Evolutionary conservation across 2,113 vertebrate genomes (phyloP), one percentile per base, ranked within the genome.

Genomic region (Aegotheles bennettii): DNA sequence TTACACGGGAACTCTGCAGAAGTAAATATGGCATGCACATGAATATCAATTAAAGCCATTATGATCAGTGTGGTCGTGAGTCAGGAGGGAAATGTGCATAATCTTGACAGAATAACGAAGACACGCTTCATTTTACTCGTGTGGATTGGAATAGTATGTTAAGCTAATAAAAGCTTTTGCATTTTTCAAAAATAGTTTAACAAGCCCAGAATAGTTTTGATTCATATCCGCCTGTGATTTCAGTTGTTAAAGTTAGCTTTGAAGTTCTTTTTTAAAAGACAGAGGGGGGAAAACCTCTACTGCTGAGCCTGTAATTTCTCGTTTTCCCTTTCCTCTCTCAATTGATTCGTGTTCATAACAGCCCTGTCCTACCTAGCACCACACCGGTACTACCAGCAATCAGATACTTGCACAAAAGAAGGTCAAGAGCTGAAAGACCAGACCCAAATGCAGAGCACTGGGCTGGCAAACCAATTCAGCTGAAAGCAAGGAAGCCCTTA

Each of bases 41-140:
- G 97, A 94, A 96, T 97, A 96, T 96, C 96, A 97, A 87, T 97
- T 97, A 97, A 97, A n/a, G 59, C 93, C 91, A 95, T 97, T 96
- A 95, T 97, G 95, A 96, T 90, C 95, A 93, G 60, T 79, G 64
- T 81, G 43, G 93, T 86, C 25, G 38, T 56, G 95, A 85, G 87
- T 95, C 87, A 96, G 96, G 93, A 96, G 96, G 94, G 87, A 96
- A 95, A 96, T 94, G 93, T 92, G 91, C 90, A 94, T 95, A 85
- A 95, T 94, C 95, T 93, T 90, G 89, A 84, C 87, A 95, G 95
- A 89, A 92, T 95, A 91, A 94, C 2, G 54, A 94, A 88, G 91
- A 56, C 90, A 25, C 1, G 6, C 76, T 92, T 87, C 57, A 45
- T 91, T 96, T 89, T 91, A 77, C 89, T 94, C 47, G 1, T 42